Percentiles rank a stretch among this genome's conserved stretches.
These are phyloP conservation scores for Myopa tessellatipennis DNA, from an alignment of 2,888 invertebrate species.

Conservation along the genomic window DNA sequence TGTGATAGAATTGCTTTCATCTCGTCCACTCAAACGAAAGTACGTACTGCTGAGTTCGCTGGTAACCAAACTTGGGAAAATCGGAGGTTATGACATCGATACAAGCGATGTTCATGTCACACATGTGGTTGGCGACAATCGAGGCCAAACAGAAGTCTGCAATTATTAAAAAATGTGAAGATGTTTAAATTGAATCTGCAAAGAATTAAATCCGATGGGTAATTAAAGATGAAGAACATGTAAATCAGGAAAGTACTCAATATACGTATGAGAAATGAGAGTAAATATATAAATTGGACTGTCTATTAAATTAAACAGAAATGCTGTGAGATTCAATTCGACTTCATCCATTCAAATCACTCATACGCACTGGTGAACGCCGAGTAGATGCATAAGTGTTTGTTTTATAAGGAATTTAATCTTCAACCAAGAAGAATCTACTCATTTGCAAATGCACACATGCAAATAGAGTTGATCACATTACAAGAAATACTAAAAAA, in stretches of 20 bases:
- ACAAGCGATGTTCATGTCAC: slow-evolving; percentile 53
- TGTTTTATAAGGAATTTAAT: too few species aligned
- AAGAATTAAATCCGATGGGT: neutral
- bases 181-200: neutral
- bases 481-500: neutral
- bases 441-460: too few species aligned
- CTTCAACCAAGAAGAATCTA: too few species aligned
- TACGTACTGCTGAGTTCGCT: slow-evolving; percentile 64
- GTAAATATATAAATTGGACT: too few species aligned
- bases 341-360: neutral
- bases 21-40: too few species aligned
- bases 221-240: neutral
- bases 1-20: too few species aligned
- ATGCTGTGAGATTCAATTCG: too few species aligned
- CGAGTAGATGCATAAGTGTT: too few species aligned
- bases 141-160: slow-evolving; percentile 54
- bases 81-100: slow-evolving; percentile 55
- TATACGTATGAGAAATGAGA: too few species aligned
- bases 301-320: too few species aligned
- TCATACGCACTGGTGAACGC: neutral
- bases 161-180: neutral
- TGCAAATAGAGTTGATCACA: neutral
- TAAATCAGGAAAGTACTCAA: neutral
- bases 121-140: slow-evolving; percentile 50
- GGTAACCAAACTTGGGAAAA: slow-evolving; percentile 60